Base-by-base conservation (phyloP, 2,797 vertebrate genomes). In the Gambelia wislizenii region DNA sequence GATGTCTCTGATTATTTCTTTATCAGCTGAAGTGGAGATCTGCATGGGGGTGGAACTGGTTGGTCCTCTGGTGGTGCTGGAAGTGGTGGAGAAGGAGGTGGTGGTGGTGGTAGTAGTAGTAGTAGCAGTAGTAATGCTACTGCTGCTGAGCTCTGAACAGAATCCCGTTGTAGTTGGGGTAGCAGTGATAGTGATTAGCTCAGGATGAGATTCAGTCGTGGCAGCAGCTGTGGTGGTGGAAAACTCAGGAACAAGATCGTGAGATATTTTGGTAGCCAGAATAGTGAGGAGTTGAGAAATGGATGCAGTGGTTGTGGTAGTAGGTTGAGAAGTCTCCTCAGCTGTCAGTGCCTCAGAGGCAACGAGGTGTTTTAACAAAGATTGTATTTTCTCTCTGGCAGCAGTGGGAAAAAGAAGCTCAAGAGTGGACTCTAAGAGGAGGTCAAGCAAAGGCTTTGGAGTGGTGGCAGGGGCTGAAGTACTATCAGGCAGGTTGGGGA, bases 141-240 rank as follows among this genome's bases (percentile, higher is more conserved):
- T 16, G 20, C 14, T 49, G 22, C 25, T n/a, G 56, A 0, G 78
- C 78, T 72, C 70, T 39, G 0, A 8, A 2, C 44, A 67, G 20
- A 72, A 36, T 79, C 80, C 56, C 13, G 30, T 61, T 0, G 10
- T 0, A 6, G 8, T 16, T 33, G 81, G 27, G 25, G 44, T n/a
- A 70, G 27, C 16, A 0, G 0, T 7, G 12, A n/a, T 47, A 1
- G 9, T 47, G 33, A 64, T 13, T 1, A 6, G 30, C 1, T 72
- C 7, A 54, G 12, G 1, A 2, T 1, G 6, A 0, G 18, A 6
- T 36, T n/a, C 64, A 36, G 16, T 22, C 33, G 2, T 30, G 18
- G 61, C 20, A 27, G 52, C 18, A 80, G 52, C 3, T 3, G 36
- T 54, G n/a, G 49, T 39, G 25, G 10, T 47, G 25, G n/a, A 54